Evolutionary conservation across 2,888 invertebrate species (phyloP), one percentile per base, ranked within the genome.

Genomic region (Cartodere bifasciata): DNA sequence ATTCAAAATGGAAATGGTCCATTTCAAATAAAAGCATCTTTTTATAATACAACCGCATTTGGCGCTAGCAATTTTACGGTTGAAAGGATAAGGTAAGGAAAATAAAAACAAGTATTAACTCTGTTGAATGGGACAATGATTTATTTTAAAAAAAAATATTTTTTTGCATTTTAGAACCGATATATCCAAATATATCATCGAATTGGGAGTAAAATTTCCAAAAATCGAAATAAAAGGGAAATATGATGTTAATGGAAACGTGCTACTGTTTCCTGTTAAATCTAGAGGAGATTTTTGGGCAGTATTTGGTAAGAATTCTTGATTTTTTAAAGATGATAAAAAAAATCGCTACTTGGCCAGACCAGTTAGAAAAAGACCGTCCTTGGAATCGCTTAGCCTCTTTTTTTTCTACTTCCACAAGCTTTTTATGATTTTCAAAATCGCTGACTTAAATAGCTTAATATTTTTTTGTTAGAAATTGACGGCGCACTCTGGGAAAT

Each of bases 281-380:
- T 81, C 82, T 3, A 72, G 75, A 46, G 84, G 84, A 13, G 75
- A 83, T 46, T 85, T 84, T 56, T 81, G 80, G 81, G 81, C 82
- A 7, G 68, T 75, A 29, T 82, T 83, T 48, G 67, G 83, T 82
- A 62, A 72, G 71, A 63, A 42, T 29, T n/a, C n/a, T n/a, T n/a
- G n/a, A n/a, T n/a, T n/a, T n/a, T n/a, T n/a, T n/a, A n/a, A n/a
- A n/a, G n/a, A n/a, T n/a, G n/a, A n/a, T n/a, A n/a, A n/a, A n/a
- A n/a, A n/a, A n/a, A n/a, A n/a, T n/a, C n/a, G n/a, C n/a, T n/a
- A n/a, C n/a, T n/a, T n/a, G n/a, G n/a, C n/a, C n/a, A n/a, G n/a
- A n/a, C n/a, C n/a, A n/a, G n/a, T n/a, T n/a, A n/a, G n/a, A n/a
- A n/a, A n/a, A n/a, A n/a, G n/a, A n/a, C n/a, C n/a, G n/a, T n/a